These are phyloP conservation scores for Todiramphus chloris DNA, from an alignment of 2,113 vertebrate species.

Conservation along the genomic window DNA sequence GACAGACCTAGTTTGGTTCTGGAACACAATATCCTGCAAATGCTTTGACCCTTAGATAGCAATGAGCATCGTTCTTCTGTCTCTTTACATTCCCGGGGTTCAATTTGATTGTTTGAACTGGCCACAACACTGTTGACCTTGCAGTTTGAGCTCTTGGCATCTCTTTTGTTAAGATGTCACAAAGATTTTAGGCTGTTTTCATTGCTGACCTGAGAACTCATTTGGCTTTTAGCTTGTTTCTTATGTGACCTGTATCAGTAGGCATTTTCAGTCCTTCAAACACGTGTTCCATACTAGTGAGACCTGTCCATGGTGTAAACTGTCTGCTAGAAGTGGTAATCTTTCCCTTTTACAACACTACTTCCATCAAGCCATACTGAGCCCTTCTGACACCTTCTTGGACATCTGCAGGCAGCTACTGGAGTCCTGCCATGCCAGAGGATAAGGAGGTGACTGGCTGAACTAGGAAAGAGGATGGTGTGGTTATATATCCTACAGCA, in stretches of 20 bases:
- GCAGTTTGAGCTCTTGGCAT: constrained; percentile 61
- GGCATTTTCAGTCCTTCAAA: background rate
- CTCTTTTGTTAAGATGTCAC: constrained; percentile 76
- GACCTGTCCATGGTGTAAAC: background rate
- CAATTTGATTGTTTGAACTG: constrained; percentile 73
- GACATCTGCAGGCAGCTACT: constrained; percentile 17
- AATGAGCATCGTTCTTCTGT: constrained; percentile 29
- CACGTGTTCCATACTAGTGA: background rate
- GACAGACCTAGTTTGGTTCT: background rate
- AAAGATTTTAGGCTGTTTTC: constrained; percentile 75
- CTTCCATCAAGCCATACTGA: constrained; percentile 28
- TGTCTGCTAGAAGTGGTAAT: background rate
- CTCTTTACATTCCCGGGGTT: constrained; percentile 47
- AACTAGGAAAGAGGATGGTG: background rate
- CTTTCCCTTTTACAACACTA: constrained; percentile 1
- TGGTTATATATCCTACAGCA: constrained; percentile 15
- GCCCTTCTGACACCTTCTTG: constrained; percentile 42
- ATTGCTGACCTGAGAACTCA: constrained; percentile 66
- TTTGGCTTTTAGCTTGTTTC: constrained; percentile 66
- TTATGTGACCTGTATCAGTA: background rate
- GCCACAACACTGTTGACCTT: constrained; percentile 65
- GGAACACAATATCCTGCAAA: constrained; percentile 1
- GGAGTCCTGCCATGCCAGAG: constrained; percentile 32
- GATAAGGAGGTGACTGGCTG: constrained; percentile 6
- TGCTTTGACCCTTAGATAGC: background rate